Evolutionary conservation across 2,797 vertebrate species (phyloP), one percentile per base, ranked within the genome.

Genomic region (Sebastes dallii): DNA sequence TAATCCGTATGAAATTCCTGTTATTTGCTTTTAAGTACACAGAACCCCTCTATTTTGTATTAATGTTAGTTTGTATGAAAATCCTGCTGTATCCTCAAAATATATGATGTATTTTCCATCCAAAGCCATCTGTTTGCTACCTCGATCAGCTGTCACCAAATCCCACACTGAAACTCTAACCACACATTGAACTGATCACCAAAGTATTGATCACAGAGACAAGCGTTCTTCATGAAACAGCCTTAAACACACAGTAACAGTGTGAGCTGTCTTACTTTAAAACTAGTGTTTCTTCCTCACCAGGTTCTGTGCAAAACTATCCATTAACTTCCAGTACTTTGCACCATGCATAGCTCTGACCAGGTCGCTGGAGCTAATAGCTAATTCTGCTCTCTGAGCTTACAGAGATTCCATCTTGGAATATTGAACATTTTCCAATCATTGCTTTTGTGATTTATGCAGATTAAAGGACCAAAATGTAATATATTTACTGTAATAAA

Each of bases 381-480:
- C 46, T 52, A 52, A 52, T n/a, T 52, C 46, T 52, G 46, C 18
- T n/a, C 18, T 52, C 46, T 52, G 46, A 52, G 46, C 6, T 50
- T 50, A 50, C 7, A 50, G 42, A 50, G 42, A 0, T 56, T 56
- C 16, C 58, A 30, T 30, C 0, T 60, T 60, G 16, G 16, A 30
- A 30, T 60, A 59, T 27, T 27, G 24, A 58, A 58, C 55, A 29
- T 59, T 59, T 9, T 59, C 14, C 14, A 29, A 20, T 29, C 14
- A 20, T 30, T 30, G 1, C 8, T 29, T 60, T 60, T 30, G 27
- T 60, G 58, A 20, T 60, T 30, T 60, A 5, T 59, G 56, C 16
- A 60, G 58, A 0, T 60, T 29, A 50, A 50, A 50, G 42, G 42
- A 8, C 16, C 42, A 0, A 50, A 0, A 50, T 50, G 3, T 20